Percentiles rank a stretch among this genome's conserved stretches.
phyloP scores from a whole-genome alignment of 2,888 invertebrate genomes.

The Pristionchus maxplancki region DNA sequence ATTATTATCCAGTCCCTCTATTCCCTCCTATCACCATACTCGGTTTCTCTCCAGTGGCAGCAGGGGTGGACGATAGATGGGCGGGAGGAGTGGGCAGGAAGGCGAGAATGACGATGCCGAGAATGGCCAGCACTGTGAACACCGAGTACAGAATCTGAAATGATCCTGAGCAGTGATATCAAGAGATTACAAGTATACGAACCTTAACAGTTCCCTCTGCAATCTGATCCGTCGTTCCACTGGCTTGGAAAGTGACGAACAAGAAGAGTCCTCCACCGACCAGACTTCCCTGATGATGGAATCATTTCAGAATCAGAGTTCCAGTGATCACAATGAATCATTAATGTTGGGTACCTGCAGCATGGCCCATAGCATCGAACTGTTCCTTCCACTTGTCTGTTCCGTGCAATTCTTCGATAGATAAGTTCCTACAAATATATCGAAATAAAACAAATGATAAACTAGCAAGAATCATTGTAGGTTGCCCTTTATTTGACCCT shows the following conservation, averaged over 20 bases:
- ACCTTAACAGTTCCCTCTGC: slow-evolving; percentile 60
- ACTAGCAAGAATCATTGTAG: not conserved
- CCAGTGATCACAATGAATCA: not conserved
- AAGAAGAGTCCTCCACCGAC: slow-evolving; percentile 96
- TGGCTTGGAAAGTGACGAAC: slow-evolving; percentile 86
- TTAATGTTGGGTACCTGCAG: not conserved
- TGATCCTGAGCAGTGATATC: too few relatives aligned
- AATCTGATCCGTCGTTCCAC: slow-evolving; percentile 63
- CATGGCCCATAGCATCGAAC: slow-evolving; percentile 49
- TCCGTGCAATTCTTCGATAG: slow-evolving; percentile 47
- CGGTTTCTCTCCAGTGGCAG: slow-evolving; percentile 35
- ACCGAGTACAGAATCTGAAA: slow-evolving; percentile 88
- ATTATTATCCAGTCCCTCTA: not conserved
- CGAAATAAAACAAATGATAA: not conserved
- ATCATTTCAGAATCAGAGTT: not conserved
- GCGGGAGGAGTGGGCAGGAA: slow-evolving; percentile 73
- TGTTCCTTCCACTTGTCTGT: slow-evolving; percentile 48
- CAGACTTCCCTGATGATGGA: slow-evolving; percentile 84
- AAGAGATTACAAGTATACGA: not conserved
- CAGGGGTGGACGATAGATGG: slow-evolving; percentile 30
- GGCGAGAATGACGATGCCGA: slow-evolving; percentile 83
- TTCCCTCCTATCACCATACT: slow-evolving; percentile 9
- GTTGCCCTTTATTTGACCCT: not conserved
- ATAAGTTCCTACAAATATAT: slow-evolving; percentile 32
- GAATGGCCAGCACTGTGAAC: slow-evolving; percentile 83